Base-by-base conservation (phyloP, 1,140 invertebrate genomes). In the Aphaenogaster ashmeadi region DNA sequence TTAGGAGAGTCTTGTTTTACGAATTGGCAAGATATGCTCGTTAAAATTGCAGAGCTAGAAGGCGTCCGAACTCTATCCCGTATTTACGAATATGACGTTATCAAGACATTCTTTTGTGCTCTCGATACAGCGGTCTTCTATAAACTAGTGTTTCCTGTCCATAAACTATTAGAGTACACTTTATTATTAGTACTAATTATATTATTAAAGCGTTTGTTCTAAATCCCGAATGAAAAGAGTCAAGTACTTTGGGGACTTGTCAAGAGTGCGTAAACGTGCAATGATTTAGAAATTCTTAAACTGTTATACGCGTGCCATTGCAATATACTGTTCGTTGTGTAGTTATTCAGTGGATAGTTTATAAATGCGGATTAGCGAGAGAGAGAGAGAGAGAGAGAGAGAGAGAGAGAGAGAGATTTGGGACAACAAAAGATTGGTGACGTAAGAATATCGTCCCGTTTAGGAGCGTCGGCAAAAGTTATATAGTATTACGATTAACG, bases 301-400 rank as follows among this genome's bases (percentile, higher is more conserved):
- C 7, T 79, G 27, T 47, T 64, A 41, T 62, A 47, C 18, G 27
- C 41, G 18, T 50, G 38, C 15, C 38, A 60, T 60, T 44, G 56
- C 75, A 27, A 44, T 21, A n/a, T 67, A 80, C 44, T 79, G 18
- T 80, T 52, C 33, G 47, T 66, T 67, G 77, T 67, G 33, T 67
- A 80, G 60, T 66, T 66, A 64, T 47, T 52, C n/a, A 21, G 13
- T 66, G 44, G 18, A 21, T 79, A 79, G 60, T 67, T 80, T 80
- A 50, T 67, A 38, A 56, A 56, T 41, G 15, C 38, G 3, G 6
- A 11, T 71, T 71, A 44, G n/a, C 9, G 8, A 44, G 44, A 18
- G 38, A 47, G 21, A 44, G 21, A 54, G 27, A 69, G 21, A 44
- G 21, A 54, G 27, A 69, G 21, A 44, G 21, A 54, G n/a, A n/a